Conservation (phyloP, 2,888 invertebrate species). For the Stenchaetothrips biformis region DNA sequence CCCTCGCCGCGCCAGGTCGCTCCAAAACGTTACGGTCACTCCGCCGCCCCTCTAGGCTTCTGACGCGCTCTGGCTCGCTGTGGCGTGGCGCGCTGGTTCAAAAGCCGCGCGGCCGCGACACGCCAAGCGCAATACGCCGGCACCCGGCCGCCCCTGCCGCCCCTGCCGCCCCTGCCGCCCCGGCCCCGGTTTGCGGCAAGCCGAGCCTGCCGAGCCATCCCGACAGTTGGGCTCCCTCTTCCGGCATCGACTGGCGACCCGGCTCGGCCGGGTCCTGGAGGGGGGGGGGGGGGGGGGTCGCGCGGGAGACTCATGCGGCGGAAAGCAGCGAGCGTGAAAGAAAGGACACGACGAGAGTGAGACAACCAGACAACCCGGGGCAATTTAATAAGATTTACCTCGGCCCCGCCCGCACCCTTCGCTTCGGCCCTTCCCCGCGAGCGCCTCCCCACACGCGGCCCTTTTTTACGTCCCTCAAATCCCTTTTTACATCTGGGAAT, state of each 20-base stretch:
- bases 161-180: constrained; percentile 21
- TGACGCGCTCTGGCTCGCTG: background rate
- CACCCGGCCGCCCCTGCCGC: constrained; percentile 29
- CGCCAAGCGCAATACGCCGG: too few species aligned
- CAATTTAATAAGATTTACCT: constrained; percentile 20
- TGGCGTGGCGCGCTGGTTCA: background rate
- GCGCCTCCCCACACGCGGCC: constrained; percentile 34
- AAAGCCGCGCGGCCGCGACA: too few species aligned
- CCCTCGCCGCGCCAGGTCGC: background rate
- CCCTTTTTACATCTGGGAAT: constrained; percentile 36
- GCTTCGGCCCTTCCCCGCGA: background rate
- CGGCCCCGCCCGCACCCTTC: background rate
- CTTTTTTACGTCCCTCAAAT: constrained; percentile 32
- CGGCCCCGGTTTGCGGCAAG: background rate
- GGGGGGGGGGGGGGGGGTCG: constrained; percentile 31
- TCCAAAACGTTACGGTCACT: background rate
- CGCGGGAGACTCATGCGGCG: background rate
- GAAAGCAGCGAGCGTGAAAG: constrained; percentile 33
- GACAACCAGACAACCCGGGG: constrained; percentile 33
- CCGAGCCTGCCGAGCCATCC: background rate
- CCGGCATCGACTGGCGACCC: background rate
- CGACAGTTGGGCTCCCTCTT: background rate
- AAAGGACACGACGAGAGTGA: constrained; percentile 30
- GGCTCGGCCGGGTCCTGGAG: background rate
- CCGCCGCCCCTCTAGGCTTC: background rate